Conservation (phyloP, 1,140 invertebrate genomes). For the Zaprionus ornatus region DNA sequence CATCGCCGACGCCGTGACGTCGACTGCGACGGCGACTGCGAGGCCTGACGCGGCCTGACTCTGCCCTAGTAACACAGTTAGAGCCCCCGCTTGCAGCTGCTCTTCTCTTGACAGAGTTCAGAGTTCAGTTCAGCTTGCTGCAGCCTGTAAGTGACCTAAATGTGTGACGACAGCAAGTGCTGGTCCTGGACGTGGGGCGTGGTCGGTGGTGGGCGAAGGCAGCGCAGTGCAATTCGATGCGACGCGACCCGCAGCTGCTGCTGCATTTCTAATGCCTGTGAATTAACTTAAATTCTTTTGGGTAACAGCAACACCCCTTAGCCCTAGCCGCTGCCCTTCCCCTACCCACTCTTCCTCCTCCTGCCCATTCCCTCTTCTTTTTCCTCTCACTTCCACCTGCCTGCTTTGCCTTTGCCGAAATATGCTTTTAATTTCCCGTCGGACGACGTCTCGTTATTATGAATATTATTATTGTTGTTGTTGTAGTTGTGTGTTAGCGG, state of each 20-base stretch:
- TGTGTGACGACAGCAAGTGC: conserved; percentile 51
- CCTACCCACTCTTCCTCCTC: background rate
- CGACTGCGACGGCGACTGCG: conserved; percentile 8
- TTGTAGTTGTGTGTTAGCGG: conserved; percentile 14
- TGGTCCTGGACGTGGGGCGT: conserved; percentile 18
- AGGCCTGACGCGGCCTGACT: conserved; percentile 18
- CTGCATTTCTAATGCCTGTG: conserved; percentile 33
- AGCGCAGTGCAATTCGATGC: conserved; percentile 37
- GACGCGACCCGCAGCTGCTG: background rate
- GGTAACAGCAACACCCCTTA: background rate
- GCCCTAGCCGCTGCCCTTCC: background rate
- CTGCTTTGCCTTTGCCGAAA: background rate
- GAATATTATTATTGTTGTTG: conserved; percentile 6
- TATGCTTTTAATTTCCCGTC: conserved; percentile 30
- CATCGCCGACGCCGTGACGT: conserved; percentile 49
- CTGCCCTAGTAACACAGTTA: conserved; percentile 57
- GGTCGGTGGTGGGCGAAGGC: conserved; percentile 3
- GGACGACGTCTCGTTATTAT: conserved; percentile 3
- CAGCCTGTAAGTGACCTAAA: conserved; percentile 63
- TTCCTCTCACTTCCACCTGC: background rate
- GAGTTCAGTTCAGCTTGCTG: conserved; percentile 20
- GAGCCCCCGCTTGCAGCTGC: background rate
- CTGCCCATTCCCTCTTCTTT: no score
- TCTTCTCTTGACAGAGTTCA: background rate
- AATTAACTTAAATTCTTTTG: conserved; percentile 40